These are phyloP conservation scores for Notamacropus eugenii DNA, from an alignment of 2,797 vertebrate species.

Conservation along the genomic window DNA sequence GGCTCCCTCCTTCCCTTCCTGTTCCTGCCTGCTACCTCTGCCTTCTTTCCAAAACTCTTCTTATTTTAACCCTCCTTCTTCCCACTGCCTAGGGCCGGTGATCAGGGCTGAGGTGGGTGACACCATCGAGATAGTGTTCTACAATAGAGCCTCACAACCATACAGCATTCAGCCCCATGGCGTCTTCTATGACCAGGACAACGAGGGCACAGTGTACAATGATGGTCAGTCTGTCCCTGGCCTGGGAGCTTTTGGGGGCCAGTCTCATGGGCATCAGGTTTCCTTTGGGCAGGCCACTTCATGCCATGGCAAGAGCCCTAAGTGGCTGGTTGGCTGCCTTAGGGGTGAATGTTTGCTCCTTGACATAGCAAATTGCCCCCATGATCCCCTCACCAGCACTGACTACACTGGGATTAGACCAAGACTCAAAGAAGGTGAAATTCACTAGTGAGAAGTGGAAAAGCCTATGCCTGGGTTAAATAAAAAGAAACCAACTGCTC, in stretches of 20 bases:
- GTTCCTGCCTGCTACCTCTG: not conserved
- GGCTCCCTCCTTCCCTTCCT: not conserved
- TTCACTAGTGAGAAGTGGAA: not conserved
- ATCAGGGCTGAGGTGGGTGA: slow-evolving; percentile 89
- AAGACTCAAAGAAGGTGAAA: not conserved
- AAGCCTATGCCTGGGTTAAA: not conserved
- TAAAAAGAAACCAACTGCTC: too few species aligned
- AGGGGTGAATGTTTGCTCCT: not conserved
- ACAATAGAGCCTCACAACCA: slow-evolving; percentile 85
- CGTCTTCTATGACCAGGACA: slow-evolving; percentile 84
- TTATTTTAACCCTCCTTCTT: slow-evolving; percentile 17
- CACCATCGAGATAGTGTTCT: slow-evolving; percentile 85
- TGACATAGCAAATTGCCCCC: not conserved
- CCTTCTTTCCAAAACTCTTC: not conserved
- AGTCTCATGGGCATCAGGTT: not conserved
- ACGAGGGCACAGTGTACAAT: slow-evolving; percentile 85
- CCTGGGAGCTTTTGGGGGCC: not conserved
- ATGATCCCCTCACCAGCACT: not conserved
- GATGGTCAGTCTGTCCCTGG: slow-evolving; percentile 79
- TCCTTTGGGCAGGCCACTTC: slow-evolving; percentile 33
- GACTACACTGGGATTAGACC: not conserved
- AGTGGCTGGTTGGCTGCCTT: not conserved
- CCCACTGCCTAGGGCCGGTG: slow-evolving; percentile 84
- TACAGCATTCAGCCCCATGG: slow-evolving; percentile 90
- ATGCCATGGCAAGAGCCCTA: slow-evolving; percentile 2